These are phyloP conservation scores for Hypena proboscidalis DNA, from an alignment of 2,888 invertebrate species.

Conservation along the genomic window DNA sequence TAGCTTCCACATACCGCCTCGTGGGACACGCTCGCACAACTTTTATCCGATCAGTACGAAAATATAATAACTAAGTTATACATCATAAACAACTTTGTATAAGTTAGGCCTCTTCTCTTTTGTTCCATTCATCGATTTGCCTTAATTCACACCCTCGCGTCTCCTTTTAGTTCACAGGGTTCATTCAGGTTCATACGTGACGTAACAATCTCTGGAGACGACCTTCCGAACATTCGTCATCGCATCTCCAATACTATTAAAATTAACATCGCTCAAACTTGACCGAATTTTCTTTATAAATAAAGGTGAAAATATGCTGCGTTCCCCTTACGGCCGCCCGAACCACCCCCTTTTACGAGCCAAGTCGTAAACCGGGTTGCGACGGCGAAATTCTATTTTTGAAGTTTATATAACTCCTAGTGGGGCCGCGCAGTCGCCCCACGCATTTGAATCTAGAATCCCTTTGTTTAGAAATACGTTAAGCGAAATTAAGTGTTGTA, in stretches of 20 bases:
- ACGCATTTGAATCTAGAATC: slow-evolving; percentile 61
- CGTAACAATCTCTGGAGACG: no score
- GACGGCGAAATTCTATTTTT: slow-evolving; percentile 72
- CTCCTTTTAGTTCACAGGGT: slow-evolving; percentile 1
- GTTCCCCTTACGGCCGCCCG: slow-evolving; percentile 54
- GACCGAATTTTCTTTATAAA: slow-evolving; percentile 60
- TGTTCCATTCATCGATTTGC: slow-evolving; percentile 6
- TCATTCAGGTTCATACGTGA: no score
- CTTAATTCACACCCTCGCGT: slow-evolving; percentile 1
- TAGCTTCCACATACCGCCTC: no score
- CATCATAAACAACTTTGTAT: slow-evolving; percentile 1
- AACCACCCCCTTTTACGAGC: slow-evolving; percentile 66
- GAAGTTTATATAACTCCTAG: slow-evolving; percentile 70
- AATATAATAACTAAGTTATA: slow-evolving; percentile 4
- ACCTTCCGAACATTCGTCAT: slow-evolving; percentile 6
- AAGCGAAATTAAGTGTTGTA: slow-evolving; percentile 45
- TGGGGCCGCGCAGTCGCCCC: slow-evolving; percentile 48
- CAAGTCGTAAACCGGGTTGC: slow-evolving; percentile 66
- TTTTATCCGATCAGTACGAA: no score
- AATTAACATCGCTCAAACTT: slow-evolving; percentile 51
- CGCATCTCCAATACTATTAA: slow-evolving; percentile 32
- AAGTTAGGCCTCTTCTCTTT: not conserved
- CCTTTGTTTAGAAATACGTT: slow-evolving; percentile 49
- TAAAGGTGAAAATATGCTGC: slow-evolving; percentile 68
- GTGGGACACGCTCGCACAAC: no score